These are phyloP conservation scores for Scortum barcoo DNA, from an alignment of 2,113 vertebrate genomes.

Conservation along the genomic window DNA sequence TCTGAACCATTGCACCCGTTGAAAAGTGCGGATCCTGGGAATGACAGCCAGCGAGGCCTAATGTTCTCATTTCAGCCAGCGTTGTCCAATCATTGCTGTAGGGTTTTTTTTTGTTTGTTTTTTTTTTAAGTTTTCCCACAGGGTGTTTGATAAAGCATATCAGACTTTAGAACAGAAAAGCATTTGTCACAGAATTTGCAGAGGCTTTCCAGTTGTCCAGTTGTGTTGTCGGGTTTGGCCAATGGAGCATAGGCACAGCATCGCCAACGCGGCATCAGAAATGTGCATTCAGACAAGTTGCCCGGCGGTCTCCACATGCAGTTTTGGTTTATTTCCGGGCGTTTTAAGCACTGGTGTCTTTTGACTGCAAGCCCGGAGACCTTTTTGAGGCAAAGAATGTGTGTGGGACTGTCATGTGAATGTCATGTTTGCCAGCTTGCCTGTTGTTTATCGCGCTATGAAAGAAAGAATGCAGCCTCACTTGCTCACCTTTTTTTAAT, in stretches of 20 bases:
- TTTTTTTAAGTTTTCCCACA: neutral
- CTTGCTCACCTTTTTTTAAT: constrained; percentile 6
- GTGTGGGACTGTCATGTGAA: neutral
- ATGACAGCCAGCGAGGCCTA: neutral
- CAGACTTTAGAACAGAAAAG: neutral
- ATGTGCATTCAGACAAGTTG: constrained; percentile 27
- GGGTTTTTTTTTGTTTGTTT: too few relatives aligned
- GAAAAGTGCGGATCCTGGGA: constrained; percentile 8
- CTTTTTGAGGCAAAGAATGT: constrained; percentile 16
- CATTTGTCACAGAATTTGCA: constrained; percentile 28
- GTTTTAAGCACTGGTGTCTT: constrained; percentile 20
- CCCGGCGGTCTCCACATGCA: constrained; percentile 19
- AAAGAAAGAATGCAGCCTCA: constrained; percentile 1
- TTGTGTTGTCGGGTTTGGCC: constrained; percentile 29
- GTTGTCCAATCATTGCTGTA: neutral
- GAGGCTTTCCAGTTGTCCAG: constrained; percentile 12
- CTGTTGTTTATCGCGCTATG: constrained; percentile 25
- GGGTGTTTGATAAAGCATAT: constrained; percentile 19
- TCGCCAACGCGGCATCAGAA: constrained; percentile 44
- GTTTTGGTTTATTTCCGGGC: constrained; percentile 46
- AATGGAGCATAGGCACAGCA: constrained; percentile 7
- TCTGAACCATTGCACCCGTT: neutral
- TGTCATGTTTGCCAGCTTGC: constrained; percentile 10
- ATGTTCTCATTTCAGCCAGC: constrained; percentile 20
- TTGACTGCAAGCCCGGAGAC: constrained; percentile 28